These are phyloP conservation scores for Latheticus oryzae DNA, from an alignment of 2,888 invertebrate genomes.

Conservation along the genomic window DNA sequence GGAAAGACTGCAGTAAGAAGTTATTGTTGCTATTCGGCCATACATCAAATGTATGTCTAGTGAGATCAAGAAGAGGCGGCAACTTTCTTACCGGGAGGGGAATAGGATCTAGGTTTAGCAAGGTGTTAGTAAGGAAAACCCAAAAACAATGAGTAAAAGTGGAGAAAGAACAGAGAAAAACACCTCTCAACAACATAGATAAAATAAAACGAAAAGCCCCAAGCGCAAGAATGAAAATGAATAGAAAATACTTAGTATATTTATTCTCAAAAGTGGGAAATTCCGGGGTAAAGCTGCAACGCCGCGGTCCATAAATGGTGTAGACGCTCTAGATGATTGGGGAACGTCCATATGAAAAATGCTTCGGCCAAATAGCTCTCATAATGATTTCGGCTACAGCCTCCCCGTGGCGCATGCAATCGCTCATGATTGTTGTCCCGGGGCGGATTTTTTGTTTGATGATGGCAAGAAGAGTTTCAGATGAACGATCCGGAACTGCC, in stretches of 20 bases:
- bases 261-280: conserved; percentile 1
- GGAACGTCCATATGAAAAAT: neutral
- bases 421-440: conserved; percentile 48
- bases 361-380: conserved; percentile 3
- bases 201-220: neutral
- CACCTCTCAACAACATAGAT: neutral
- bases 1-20: no score
- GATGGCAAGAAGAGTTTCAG: conserved; percentile 4
- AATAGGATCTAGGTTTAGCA: neutral
- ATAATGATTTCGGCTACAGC: neutral
- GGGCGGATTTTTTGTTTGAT: no score
- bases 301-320: no score
- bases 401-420: conserved; percentile 44
- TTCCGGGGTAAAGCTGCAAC: conserved; percentile 1
- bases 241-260: neutral
- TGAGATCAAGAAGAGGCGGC: conserved; percentile 1
- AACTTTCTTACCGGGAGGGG: neutral
- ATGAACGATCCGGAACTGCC: no score
- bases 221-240: neutral
- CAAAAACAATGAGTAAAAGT: neutral
- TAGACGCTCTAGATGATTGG: neutral
- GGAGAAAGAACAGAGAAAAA: neutral
- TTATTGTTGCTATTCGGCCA: no score
- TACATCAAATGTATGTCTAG: conserved; percentile 2
- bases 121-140: neutral